Evolutionary conservation across 2,797 vertebrate species (phyloP).

Genomic region (Apogon talboti): DNA sequence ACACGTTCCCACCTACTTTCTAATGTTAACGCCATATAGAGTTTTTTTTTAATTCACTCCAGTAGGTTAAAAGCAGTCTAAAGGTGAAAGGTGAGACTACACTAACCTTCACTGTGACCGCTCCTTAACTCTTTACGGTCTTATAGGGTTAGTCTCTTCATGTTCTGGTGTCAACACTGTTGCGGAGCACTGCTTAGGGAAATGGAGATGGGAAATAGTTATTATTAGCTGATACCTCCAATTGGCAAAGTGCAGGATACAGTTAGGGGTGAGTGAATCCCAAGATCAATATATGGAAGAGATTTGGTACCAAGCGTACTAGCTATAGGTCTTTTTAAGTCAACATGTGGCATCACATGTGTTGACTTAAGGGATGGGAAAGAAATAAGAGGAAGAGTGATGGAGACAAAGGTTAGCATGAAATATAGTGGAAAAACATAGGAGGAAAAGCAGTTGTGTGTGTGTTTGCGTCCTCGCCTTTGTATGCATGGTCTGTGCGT

Average conservation of each 20-base stretch:
- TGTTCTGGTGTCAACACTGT: conserved; percentile 51
- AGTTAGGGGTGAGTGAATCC: conserved; percentile 36
- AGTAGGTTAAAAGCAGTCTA: conserved; percentile 21
- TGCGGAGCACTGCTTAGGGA: conserved; percentile 13
- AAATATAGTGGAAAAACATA: conserved; percentile 39
- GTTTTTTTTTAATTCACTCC: no score
- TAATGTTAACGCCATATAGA: no score
- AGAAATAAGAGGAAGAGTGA: conserved; percentile 19
- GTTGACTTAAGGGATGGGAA: conserved; percentile 32
- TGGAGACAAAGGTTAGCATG: conserved; percentile 21
- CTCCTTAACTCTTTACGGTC: conserved; percentile 48
- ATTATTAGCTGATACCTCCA: no score
- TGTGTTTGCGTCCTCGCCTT: conserved; percentile 27
- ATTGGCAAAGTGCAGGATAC: conserved; percentile 30
- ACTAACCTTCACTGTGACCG: background rate
- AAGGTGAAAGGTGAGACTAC: conserved; percentile 38
- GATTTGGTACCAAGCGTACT: conserved; percentile 4
- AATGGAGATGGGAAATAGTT: conserved; percentile 12
- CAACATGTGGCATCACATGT: conserved; percentile 27
- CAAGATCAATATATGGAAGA: conserved; percentile 25
- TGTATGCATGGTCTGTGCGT: conserved; percentile 19
- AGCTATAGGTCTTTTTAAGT: conserved; percentile 29
- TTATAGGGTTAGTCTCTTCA: conserved; percentile 21
- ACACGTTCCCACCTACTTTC: no score
- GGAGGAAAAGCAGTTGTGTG: conserved; percentile 35